phyloP scores from a whole-genome alignment of 1,140 invertebrate species.

The Zophobas morio region DNA sequence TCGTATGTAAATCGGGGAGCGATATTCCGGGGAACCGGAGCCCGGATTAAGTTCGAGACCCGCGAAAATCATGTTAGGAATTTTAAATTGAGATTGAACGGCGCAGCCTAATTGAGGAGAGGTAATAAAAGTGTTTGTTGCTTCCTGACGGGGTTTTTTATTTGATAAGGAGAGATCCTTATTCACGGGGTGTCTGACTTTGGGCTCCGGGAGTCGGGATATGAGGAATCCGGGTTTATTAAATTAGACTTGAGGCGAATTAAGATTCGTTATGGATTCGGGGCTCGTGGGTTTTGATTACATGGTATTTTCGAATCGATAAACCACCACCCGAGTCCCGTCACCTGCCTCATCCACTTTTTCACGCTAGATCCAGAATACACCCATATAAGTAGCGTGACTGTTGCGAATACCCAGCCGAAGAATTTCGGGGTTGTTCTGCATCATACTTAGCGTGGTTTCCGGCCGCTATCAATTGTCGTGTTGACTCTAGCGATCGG shows the following conservation, averaged over 20 bases:
- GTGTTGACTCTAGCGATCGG: constrained; percentile 38
- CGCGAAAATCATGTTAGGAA: constrained; percentile 46
- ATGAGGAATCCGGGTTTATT: no score
- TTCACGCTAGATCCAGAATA: neutral
- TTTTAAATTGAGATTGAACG: constrained; percentile 48
- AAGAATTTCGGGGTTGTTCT: constrained; percentile 6
- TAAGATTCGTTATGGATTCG: no score
- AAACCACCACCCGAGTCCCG: no score
- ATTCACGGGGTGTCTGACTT: no score
- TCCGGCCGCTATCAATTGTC: constrained; percentile 41
- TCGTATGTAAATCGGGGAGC: constrained; percentile 39
- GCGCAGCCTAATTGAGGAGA: constrained; percentile 43
- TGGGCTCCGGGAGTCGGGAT: no score
- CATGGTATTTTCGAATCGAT: no score
- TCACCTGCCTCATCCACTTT: neutral
- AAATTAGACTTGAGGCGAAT: no score
- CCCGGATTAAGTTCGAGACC: constrained; percentile 44
- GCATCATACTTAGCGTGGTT: constrained; percentile 37
- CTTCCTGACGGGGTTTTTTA: constrained; percentile 4
- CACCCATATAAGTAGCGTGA: constrained; percentile 9
- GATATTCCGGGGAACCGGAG: constrained; percentile 33
- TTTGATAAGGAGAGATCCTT: neutral
- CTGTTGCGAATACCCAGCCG: constrained; percentile 10
- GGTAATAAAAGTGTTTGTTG: constrained; percentile 38
- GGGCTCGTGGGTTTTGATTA: no score